phyloP scores from a whole-genome alignment of 2,113 vertebrate genomes.

The Urocitellus parryii region DNA sequence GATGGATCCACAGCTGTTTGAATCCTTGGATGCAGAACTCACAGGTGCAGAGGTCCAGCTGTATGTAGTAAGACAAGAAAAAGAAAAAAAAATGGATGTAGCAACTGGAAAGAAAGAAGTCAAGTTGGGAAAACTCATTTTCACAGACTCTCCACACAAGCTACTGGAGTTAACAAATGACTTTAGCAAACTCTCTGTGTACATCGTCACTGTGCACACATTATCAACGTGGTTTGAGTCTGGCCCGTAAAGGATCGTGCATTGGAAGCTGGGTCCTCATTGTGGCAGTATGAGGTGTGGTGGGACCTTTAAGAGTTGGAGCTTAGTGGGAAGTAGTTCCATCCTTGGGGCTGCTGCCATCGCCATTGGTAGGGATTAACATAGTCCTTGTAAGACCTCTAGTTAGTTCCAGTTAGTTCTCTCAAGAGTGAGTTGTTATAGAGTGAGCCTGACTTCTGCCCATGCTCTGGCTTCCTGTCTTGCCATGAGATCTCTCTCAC shows the following conservation, averaged over 20 bases:
- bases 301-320: background rate
- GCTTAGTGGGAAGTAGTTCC: background rate
- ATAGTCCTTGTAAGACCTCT: background rate
- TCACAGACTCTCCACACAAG: background rate
- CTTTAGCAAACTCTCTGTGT: background rate
- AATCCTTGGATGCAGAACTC: too few species aligned
- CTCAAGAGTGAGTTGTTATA: background rate
- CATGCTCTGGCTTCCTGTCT: background rate
- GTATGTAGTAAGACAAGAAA: background rate
- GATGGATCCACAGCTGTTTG: background rate
- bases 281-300: background rate
- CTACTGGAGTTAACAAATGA: background rate
- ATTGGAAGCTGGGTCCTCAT: too few species aligned
- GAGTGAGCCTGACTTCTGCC: background rate
- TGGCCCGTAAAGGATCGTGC: background rate
- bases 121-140: background rate
- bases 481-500: background rate
- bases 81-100: background rate
- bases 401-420: background rate
- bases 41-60: background rate
- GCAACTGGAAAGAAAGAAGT: background rate
- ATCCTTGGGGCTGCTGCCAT: background rate
- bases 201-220: too few species aligned
- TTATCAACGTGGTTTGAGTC: background rate
- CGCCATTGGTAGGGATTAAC: background rate